Base-by-base conservation (phyloP, 2,113 vertebrate species). In the Microtus oregoni region DNA sequence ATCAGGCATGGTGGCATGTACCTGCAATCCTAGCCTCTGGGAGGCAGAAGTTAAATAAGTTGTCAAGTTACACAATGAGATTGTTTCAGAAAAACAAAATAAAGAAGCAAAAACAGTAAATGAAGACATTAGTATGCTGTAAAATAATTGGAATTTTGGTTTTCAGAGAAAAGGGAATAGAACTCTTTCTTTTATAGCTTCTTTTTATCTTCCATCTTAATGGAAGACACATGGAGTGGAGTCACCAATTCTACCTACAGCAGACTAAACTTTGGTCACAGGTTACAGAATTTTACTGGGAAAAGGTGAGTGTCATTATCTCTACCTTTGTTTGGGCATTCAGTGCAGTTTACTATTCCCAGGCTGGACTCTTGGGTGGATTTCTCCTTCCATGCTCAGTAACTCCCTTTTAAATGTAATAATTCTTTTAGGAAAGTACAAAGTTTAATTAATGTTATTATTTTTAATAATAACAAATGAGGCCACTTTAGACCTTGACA, bases 381-480 rank as follows among this genome's bases (percentile, higher is more conserved):
- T 55, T 90, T 96, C 67, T 75, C 3, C 19, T 93, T 96, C 55
- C 81, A 94, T 96, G 86, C 89, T 96, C 73, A 96, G 96, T 96
- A 97, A 96, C 91, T 35, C 94, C 7, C 44, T 55, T 94, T 96
- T 91, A 90, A 96, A 50, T 65, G 9, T 78, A 96, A 81, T n/a
- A 94, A 96, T 90, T 19, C 1, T 67, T 72, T 61, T 68, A 93
- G 41, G 26, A 87, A 90, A 63, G 72, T 89, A 47, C 95, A 96
- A 96, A 95, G 92, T 96, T 97, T 92, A 96, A 86, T 92, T 85
- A 86, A 92, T 92, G 67, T 61, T 91, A 89, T 55, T 87, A 47
- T 90, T 93, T 5, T 65, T 94, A 85, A 94, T 96, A 67, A 77
- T 94, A 90, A 65, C 73, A 76, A n/a, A 72, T 94, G 91, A 95